Conservation (phyloP, 2,888 invertebrate species). For the Acrobasis suavella region DNA sequence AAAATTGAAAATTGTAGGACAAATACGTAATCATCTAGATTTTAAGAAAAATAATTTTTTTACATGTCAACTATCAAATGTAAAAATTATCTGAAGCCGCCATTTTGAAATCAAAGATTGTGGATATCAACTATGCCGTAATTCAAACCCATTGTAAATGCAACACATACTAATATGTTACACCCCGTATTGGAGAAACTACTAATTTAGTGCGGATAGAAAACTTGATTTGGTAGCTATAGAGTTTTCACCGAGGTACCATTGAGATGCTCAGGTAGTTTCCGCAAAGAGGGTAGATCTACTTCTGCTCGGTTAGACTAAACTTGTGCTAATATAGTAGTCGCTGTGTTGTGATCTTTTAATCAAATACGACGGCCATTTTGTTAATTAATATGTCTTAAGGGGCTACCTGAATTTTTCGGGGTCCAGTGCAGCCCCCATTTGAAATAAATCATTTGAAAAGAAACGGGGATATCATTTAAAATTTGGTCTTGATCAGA, state of each 20-base stretch:
- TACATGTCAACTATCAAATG: too few species aligned
- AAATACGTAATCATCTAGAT: too few species aligned
- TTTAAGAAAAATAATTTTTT: too few species aligned
- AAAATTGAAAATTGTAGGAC: too few species aligned
- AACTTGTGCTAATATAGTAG: conserved; percentile 30
- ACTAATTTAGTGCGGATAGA: conserved; percentile 16
- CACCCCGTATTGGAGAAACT: neutral
- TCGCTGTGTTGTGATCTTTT: conserved; percentile 9
- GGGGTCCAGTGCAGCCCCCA: too few species aligned
- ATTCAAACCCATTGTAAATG: neutral
- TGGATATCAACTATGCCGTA: too few species aligned
- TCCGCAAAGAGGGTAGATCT: conserved; percentile 26
- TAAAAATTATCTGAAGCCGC: too few species aligned
- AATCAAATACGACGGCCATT: conserved; percentile 9
- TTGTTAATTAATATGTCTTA: neutral
- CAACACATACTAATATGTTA: neutral
- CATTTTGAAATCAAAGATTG: too few species aligned
- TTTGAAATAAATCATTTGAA: too few species aligned
- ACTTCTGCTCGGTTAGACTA: conserved; percentile 29
- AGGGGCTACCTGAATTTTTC: too few species aligned
- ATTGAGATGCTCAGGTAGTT: conserved; percentile 33
- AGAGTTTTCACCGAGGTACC: conserved; percentile 31
- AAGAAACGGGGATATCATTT: too few species aligned
- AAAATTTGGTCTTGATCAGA: too few species aligned
- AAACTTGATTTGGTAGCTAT: conserved; percentile 32